phyloP scores from a whole-genome alignment of 2,888 invertebrate species.

The Nipponacmea schrenckii region DNA sequence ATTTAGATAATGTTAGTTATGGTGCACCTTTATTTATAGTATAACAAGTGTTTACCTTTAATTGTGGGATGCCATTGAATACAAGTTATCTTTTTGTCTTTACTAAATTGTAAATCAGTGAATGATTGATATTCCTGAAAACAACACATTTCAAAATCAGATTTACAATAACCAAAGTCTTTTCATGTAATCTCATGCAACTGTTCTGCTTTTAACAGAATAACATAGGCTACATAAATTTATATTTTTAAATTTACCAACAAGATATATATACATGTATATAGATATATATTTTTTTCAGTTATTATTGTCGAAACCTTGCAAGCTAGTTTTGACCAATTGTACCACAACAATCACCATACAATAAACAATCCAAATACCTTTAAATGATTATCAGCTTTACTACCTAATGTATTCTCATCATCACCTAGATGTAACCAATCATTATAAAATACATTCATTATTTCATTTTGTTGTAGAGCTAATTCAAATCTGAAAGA shows the following conservation, averaged over 20 bases:
- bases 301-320: too few species aligned
- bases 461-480: slow-evolving; percentile 68
- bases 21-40: too few species aligned
- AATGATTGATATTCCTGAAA: slow-evolving; percentile 68
- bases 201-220: too few species aligned
- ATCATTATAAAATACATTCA: slow-evolving; percentile 68
- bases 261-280: too few species aligned
- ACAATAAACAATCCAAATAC: slow-evolving; percentile 32
- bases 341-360: too few species aligned
- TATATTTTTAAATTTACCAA: too few species aligned
- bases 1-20: too few species aligned
- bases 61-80: slow-evolving; percentile 68
- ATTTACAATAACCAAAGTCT: not conserved
- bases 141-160: not conserved
- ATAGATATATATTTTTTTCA: too few species aligned
- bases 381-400: slow-evolving; percentile 67
- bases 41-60: slow-evolving; percentile 41
- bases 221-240: too few species aligned
- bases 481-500: slow-evolving; percentile 62
- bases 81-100: slow-evolving; percentile 66
- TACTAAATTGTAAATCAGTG: slow-evolving; percentile 68
- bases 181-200: too few species aligned
- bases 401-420: slow-evolving; percentile 63
- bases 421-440: slow-evolving; percentile 63
- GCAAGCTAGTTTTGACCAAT: too few species aligned